Percentiles rank a stretch among this genome's conserved stretches.
phyloP scores from a whole-genome alignment of 2,888 invertebrate genomes.

The Stenodera caucasica region DNA sequence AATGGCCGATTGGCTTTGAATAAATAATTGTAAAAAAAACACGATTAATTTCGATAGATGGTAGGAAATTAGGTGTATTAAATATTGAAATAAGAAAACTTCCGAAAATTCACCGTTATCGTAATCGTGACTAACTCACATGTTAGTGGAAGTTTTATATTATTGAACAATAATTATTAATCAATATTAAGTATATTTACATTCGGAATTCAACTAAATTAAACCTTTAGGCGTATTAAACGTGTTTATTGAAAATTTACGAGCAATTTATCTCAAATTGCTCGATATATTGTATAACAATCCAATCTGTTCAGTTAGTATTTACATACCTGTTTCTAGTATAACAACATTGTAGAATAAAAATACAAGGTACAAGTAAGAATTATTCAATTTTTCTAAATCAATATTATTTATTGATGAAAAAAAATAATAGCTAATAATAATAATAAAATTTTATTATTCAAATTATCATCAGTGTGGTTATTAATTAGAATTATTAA shows the following conservation, averaged over 20 bases:
- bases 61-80: background rate
- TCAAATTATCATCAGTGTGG: background rate
- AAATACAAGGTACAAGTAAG: background rate
- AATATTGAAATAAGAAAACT: background rate
- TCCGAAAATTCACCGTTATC: background rate
- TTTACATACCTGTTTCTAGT: background rate
- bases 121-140: background rate
- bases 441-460: background rate
- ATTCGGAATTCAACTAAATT: background rate
- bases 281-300: conserved; percentile 4
- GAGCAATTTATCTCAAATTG: conserved; percentile 5
- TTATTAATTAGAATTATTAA: too few relatives aligned
- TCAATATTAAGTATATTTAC: conserved; percentile 1
- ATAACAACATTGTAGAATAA: too few relatives aligned
- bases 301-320: conserved; percentile 8
- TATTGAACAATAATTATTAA: background rate
- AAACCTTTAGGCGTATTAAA: conserved; percentile 1
- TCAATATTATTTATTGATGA: background rate
- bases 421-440: background rate
- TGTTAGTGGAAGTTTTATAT: background rate
- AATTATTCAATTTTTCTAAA: background rate
- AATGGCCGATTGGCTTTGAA: too few relatives aligned
- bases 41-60: too few relatives aligned
- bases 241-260: conserved; percentile 9
- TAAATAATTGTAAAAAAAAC: too few relatives aligned